Conservation (phyloP, 1,140 invertebrate genomes). For the Liolophura sinensis region DNA sequence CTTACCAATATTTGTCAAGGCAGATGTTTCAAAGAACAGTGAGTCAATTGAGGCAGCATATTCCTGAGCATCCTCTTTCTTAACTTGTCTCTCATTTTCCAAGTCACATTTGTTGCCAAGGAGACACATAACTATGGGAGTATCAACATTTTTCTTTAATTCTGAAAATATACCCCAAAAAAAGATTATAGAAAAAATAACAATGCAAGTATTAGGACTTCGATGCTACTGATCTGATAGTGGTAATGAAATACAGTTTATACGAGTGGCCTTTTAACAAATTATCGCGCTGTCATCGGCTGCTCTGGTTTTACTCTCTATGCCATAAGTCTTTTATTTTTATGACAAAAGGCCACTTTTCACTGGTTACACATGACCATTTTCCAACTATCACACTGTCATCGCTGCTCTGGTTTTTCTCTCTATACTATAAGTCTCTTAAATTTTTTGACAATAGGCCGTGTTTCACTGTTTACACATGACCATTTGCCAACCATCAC, state of each 20-base stretch:
- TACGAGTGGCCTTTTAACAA: too few species aligned
- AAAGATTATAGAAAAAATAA: background rate
- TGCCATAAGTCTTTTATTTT: too few species aligned
- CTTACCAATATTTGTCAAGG: constrained; percentile 73
- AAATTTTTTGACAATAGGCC: too few species aligned
- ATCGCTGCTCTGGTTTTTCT: too few species aligned
- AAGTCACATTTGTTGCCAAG: constrained; percentile 59
- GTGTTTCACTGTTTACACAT: too few species aligned
- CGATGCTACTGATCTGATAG: background rate
- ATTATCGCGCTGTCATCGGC: too few species aligned
- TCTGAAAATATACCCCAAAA: constrained; percentile 44
- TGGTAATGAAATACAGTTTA: background rate
- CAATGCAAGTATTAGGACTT: background rate
- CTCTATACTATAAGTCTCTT: too few species aligned
- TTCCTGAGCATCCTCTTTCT: constrained; percentile 68
- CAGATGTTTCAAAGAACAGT: constrained; percentile 81
- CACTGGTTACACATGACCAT: too few species aligned
- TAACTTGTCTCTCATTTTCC: constrained; percentile 45
- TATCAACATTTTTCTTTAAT: constrained; percentile 56
- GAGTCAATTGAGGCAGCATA: constrained; percentile 84
- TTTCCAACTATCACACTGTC: too few species aligned
- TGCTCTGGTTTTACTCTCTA: too few species aligned
- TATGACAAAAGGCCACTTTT: too few species aligned
- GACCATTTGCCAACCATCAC: too few species aligned
- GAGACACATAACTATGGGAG: constrained; percentile 52